phyloP scores from a whole-genome alignment of 2,888 invertebrate species.

The Andrena fulva region DNA sequence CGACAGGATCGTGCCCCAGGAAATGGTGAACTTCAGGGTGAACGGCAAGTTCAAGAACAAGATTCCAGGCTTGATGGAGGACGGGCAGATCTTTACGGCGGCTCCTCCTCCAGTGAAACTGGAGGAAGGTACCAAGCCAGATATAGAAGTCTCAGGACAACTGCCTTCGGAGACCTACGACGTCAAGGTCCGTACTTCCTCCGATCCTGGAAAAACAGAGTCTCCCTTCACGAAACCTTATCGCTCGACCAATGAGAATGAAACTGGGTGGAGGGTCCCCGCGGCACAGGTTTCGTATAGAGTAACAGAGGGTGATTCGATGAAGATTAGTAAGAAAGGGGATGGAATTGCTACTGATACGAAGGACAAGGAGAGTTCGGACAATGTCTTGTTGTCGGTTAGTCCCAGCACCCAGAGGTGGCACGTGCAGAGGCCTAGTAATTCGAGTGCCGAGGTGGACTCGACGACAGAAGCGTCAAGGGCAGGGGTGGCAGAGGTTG shows the following conservation, averaged over 20 bases:
- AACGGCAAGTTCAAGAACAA: slow-evolving; percentile 82
- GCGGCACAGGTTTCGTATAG: neutral
- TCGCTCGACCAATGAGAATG: slow-evolving; percentile 19
- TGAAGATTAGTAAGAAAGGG: neutral
- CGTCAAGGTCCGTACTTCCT: slow-evolving; percentile 75
- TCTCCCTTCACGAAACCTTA: slow-evolving; percentile 39
- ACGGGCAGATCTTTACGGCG: slow-evolving; percentile 34
- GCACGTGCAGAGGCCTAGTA: slow-evolving; percentile 2
- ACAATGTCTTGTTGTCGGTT: neutral
- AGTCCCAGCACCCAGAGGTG: slow-evolving; percentile 1
- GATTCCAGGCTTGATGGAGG: slow-evolving; percentile 68
- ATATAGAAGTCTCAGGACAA: slow-evolving; percentile 79
- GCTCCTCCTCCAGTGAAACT: neutral
- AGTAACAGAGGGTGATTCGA: neutral
- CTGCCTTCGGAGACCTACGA: slow-evolving; percentile 79
- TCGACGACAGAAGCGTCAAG: slow-evolving; percentile 71
- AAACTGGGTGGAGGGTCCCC: slow-evolving; percentile 45
- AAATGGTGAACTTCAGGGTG: slow-evolving; percentile 77
- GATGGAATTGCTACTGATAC: neutral
- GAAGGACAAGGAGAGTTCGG: neutral
- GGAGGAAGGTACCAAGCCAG: slow-evolving; percentile 70
- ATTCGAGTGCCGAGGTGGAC: slow-evolving; percentile 16
- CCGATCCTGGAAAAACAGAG: slow-evolving; percentile 50
- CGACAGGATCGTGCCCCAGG: slow-evolving; percentile 79
- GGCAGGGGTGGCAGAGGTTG: slow-evolving; percentile 83